Base-by-base conservation (phyloP, 2,113 vertebrate species). In the Colinus virginianus region DNA sequence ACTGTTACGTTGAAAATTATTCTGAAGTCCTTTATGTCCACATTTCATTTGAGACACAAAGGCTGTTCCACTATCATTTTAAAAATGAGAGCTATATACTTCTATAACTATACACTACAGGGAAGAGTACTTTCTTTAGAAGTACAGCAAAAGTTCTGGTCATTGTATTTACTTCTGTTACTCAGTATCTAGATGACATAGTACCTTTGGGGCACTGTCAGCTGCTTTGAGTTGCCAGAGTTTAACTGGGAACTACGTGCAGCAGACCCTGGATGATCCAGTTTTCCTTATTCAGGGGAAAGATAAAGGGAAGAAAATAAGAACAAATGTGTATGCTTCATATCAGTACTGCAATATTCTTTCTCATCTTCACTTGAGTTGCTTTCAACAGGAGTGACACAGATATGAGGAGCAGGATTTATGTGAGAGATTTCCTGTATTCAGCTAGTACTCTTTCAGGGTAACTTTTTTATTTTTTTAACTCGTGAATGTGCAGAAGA, bases 21-120 rank as follows among this genome's bases (percentile, higher is more conserved):
- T 19, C 25, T 59, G 1, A 67, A 66, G 42, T 74, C 17, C 10
- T 0, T 0, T 4, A 13, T 3, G 20, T 43, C 42, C 20, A 68
- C 68, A 63, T 13, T 43, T 49, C 48, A 40, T n/a, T 10, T 13
- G 3, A n/a, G 9, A 53, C 23, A 49, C 18, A 59, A 81, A 78
- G 34, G 14, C 8, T 7, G 8, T n/a, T 90, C 18, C 17, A 4
- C 43, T 68, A 22, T 51, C 34, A 21, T 7, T 4, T 5, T 3
- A 61, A 87, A 51, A 15, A n/a, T 55, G 11, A 28, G 45, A 48
- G 1, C 1, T 38, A 17, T 62, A 26, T 23, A 38, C 59, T 62
- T 62, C 23, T 40, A 18, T 38, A 62, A 23, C 36, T 62, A 6
- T 43, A 4, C 3, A 5, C 40, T 78, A 2, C 2, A 66, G 19